Conservation (phyloP, 2,113 vertebrate species). For the Odobenus rosmarus region DNA sequence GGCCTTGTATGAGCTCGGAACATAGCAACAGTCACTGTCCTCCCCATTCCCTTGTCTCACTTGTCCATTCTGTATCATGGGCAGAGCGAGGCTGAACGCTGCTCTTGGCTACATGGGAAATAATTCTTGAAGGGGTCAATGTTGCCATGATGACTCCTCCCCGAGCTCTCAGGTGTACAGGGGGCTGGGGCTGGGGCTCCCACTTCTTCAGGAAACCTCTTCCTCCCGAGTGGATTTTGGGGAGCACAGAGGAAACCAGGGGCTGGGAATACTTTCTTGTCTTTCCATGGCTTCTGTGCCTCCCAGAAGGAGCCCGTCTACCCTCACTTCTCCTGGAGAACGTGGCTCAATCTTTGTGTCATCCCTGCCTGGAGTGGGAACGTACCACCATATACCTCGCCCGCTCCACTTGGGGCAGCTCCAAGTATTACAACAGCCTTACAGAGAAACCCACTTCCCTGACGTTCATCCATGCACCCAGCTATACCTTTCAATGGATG, state of each 20-base stretch:
- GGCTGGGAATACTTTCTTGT: background rate
- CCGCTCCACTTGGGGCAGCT: background rate
- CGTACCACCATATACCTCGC: background rate
- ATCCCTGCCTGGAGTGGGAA: too few relatives aligned
- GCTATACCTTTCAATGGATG: background rate
- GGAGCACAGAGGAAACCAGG: background rate
- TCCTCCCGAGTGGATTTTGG: background rate
- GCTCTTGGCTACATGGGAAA: background rate
- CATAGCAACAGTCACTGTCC: rapidly evolving
- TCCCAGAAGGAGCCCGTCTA: background rate
- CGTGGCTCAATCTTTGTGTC: background rate
- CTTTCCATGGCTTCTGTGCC: background rate
- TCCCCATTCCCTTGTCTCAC: background rate
- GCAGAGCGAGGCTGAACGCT: background rate
- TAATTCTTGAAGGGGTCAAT: background rate
- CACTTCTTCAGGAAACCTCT: too few relatives aligned
- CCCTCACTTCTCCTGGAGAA: background rate
- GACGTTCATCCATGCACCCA: background rate
- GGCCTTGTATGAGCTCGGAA: background rate
- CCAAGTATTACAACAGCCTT: too few relatives aligned
- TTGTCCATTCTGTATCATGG: background rate
- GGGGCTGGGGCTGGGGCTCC: background rate
- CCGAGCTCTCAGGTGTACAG: background rate
- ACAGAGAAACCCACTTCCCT: background rate
- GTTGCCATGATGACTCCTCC: rapidly evolving